Base-by-base conservation (phyloP, 2,888 invertebrate species). In the Phyto melanocephala region DNA sequence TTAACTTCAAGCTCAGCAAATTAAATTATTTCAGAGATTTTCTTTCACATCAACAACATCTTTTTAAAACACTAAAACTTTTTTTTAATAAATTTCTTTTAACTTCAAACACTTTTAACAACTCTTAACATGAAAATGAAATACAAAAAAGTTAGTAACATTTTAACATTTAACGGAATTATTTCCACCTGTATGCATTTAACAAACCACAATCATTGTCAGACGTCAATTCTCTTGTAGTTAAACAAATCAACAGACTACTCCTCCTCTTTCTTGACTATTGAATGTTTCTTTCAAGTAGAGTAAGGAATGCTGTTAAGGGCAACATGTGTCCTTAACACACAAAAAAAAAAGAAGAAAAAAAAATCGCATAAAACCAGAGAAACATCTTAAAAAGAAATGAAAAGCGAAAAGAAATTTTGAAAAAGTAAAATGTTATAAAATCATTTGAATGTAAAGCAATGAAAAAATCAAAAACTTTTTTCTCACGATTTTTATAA, bases 371-470 rank as follows among this genome's bases (percentile, higher is more conserved):
- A 37, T 37, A 37, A 37, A 37, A 11, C 11, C 2, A 11, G 33
- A 15, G 33, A 28, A 28, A 28, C 28, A 6, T 33, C 35, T 33
- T 5, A 15, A 5, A 8, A n/a, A 47, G 24, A 35, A 4, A 52
- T 10, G n/a, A 17, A 22, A 13, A 40, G 3, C 2, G 13, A 2
- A 15, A 47, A 47, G 17, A 47, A 47, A 68, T 42, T 62, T 35
- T 4, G n/a, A 24, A 20, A 17, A 1, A 35, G 35, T 28, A 7
- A 58, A 52, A 62, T 77, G 52, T 45, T 56, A 35, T 7, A 37
- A 70, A 70, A 63, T 56, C 42, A 62, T 71, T 71, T 71, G 33
- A 42, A 78, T 65, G 40, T 71, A 11, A 33, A 52, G 33, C 28
- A 17, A 10, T 40, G 15, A 20, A 62, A 40, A n/a, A 62, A 40